A percentile compares a stretch with the other conserved stretches of the same genome.
Conservation (phyloP, 2,113 vertebrate species). For the Chelonoidis abingdonii region DNA sequence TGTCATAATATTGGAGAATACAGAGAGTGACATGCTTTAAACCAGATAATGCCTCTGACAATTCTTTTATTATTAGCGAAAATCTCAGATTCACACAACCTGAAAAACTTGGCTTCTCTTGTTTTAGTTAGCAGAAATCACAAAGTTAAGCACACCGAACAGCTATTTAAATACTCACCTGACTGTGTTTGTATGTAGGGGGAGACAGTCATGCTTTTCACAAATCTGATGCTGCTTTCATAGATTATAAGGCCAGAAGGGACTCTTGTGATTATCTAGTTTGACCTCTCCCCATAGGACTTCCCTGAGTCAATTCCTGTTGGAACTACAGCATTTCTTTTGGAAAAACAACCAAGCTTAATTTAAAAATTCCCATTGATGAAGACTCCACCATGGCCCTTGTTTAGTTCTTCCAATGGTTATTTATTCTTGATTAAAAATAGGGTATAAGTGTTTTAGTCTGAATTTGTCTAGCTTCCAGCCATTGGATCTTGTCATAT, state of each 20-base stretch:
- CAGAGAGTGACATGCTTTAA: not conserved
- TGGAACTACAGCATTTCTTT: not conserved
- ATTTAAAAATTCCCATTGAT: not conserved
- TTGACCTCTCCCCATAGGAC: not conserved
- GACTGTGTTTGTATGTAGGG: not conserved
- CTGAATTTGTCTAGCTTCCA: not conserved
- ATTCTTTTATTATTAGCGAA: not conserved
- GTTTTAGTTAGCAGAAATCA: not conserved
- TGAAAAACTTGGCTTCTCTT: rapidly evolving
- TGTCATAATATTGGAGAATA: rapidly evolving
- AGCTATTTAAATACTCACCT: not conserved
- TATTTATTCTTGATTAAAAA: not conserved
- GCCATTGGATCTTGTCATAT: not conserved
- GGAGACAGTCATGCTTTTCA: rapidly evolving
- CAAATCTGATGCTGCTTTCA: rapidly evolving
- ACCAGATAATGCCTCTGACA: rapidly evolving
- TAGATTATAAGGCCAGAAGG: not conserved
- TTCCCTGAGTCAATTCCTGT: not conserved
- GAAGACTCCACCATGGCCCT: not conserved
- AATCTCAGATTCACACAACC: rapidly evolving
- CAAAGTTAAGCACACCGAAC: not conserved
- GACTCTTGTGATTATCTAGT: not conserved
- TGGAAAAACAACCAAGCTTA: not conserved
- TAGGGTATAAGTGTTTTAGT: not conserved
- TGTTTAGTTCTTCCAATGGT: not conserved